These are phyloP conservation scores for Falcunculus frontatus DNA, from an alignment of 2,113 vertebrate genomes.

Conservation along the genomic window DNA sequence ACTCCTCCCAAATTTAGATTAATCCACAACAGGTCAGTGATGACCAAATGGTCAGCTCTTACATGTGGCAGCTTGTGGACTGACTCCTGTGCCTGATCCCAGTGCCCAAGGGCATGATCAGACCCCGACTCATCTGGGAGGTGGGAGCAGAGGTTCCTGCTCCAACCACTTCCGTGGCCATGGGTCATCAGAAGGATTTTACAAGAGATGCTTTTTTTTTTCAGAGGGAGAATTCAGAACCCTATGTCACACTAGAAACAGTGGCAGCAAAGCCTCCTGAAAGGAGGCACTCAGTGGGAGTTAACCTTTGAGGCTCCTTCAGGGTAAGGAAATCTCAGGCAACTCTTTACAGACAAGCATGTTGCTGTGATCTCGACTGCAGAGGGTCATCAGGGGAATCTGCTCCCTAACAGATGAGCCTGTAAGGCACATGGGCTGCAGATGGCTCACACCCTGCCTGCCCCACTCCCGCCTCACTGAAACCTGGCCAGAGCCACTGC, in stretches of 20 bases:
- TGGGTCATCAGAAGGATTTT: neutral
- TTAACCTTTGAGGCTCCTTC: neutral
- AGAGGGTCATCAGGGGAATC: neutral
- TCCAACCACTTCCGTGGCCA: rapidly evolving
- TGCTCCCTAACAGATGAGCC: neutral
- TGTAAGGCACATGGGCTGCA: neutral
- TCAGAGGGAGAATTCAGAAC: neutral
- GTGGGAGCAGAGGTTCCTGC: neutral
- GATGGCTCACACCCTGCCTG: neutral
- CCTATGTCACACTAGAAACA: neutral
- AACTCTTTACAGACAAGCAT: neutral
- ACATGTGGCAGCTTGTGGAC: neutral
- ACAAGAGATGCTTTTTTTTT: neutral
- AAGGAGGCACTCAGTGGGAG: neutral
- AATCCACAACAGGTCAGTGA: neutral
- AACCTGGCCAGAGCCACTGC: neutral
- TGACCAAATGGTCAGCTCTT: neutral
- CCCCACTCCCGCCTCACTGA: neutral
- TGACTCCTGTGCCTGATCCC: neutral
- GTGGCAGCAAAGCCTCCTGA: neutral
- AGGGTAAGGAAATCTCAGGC: neutral
- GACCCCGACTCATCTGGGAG: neutral
- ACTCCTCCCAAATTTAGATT: neutral
- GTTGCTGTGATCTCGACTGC: rapidly evolving
- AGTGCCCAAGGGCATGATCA: neutral